Evolutionary conservation across 2,113 vertebrate genomes (phyloP).

Genomic region (Tringa solitaria): DNA sequence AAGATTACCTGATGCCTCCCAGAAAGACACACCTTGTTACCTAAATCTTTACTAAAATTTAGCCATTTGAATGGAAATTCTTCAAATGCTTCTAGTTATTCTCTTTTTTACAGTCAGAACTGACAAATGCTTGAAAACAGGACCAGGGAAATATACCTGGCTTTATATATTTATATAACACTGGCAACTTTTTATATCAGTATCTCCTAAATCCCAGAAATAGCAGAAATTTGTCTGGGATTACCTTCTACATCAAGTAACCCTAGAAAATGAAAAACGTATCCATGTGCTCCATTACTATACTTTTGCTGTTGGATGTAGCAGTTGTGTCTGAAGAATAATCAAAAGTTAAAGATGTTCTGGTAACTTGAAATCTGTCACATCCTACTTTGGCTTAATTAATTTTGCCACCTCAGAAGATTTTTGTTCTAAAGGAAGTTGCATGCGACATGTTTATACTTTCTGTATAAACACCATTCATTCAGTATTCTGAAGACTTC

Average conservation of each 20-base stretch:
- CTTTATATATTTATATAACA: not conserved
- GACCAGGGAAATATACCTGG: not conserved
- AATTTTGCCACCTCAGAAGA: not conserved
- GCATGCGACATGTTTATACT: not conserved
- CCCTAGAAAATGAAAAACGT: not conserved
- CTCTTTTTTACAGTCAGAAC: not conserved
- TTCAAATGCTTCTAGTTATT: not conserved
- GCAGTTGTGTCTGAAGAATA: not conserved
- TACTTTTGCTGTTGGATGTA: not conserved
- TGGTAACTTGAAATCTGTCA: not conserved
- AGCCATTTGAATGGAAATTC: not conserved
- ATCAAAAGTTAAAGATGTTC: not conserved
- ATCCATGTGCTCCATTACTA: not conserved
- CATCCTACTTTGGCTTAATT: not conserved
- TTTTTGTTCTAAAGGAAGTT: not conserved
- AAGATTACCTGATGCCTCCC: not conserved
- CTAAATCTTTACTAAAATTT: not conserved
- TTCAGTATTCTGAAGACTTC: not conserved
- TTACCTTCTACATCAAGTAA: not conserved
- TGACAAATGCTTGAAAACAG: not conserved
- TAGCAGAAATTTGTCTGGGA: not conserved
- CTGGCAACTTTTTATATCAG: not conserved
- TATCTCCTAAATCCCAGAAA: not conserved
- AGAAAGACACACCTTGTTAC: not conserved
- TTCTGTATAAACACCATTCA: not conserved